These are phyloP conservation scores for Neostethus bicornis DNA, from an alignment of 2,797 vertebrate genomes.

Conservation along the genomic window DNA sequence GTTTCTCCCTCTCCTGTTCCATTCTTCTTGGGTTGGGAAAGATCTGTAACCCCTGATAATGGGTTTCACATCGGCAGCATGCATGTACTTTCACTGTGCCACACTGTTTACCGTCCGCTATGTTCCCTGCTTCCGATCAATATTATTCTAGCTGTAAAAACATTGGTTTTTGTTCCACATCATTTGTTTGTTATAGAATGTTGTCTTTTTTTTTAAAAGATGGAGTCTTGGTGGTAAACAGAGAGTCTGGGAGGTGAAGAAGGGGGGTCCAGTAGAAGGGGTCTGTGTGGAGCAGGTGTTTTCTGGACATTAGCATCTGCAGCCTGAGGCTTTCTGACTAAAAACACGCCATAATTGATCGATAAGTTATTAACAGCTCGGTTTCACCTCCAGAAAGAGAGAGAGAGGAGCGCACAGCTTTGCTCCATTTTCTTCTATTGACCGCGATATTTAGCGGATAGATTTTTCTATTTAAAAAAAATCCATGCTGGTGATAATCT, in stretches of 20 bases:
- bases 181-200: too few species aligned
- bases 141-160: too few species aligned
- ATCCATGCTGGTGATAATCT: slow-evolving; percentile 83
- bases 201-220: too few species aligned
- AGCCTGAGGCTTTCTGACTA: slow-evolving; percentile 62
- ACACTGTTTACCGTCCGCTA: too few species aligned
- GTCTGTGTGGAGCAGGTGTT: slow-evolving; percentile 23
- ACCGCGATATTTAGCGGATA: slow-evolving; percentile 85
- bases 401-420: slow-evolving; percentile 14
- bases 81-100: too few species aligned
- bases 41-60: too few species aligned
- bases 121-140: too few species aligned
- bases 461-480: slow-evolving; percentile 88
- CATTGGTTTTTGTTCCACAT: too few species aligned
- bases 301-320: slow-evolving; percentile 60
- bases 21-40: too few species aligned
- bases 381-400: slow-evolving; percentile 47
- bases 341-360: slow-evolving; percentile 76
- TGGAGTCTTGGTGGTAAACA: background rate
- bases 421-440: slow-evolving; percentile 79
- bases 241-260: slow-evolving; percentile 6
- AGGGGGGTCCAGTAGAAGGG: slow-evolving; percentile 21
- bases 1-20: too few species aligned
- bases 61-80: too few species aligned
- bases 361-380: slow-evolving; percentile 81